Evolutionary conservation across 2,797 vertebrate genomes (phyloP).

Genomic region (Cephalopachus bancanus): DNA sequence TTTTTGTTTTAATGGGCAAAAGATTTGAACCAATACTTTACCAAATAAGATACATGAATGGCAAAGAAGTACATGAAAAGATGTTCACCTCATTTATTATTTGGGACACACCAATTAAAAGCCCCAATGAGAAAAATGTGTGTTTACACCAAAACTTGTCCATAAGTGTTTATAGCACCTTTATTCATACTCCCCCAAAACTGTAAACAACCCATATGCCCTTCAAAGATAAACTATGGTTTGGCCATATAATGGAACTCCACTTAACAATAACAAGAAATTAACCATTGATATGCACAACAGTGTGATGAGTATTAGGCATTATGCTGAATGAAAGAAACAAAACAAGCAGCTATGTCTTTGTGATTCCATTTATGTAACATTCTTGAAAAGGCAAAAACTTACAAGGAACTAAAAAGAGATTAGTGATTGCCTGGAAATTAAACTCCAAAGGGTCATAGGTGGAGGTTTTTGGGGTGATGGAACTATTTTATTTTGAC

Average conservation of each 20-base stretch:
- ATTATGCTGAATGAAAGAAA: not conserved
- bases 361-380: not conserved
- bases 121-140: not conserved
- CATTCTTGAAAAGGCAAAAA: not conserved
- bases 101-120: constrained; percentile 4
- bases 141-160: not conserved
- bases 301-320: not conserved
- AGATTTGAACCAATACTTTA: not conserved
- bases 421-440: not conserved
- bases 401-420: not conserved
- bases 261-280: not conserved
- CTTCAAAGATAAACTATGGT: not conserved
- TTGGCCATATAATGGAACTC: not conserved
- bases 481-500: not conserved
- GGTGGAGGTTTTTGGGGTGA: not conserved
- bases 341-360: not conserved
- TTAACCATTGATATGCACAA: not conserved
- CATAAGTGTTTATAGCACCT: not conserved
- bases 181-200: not conserved
- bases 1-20: not conserved
- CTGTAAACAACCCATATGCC: not conserved
- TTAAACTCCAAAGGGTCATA: not conserved
- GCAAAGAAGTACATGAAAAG: constrained; percentile 23
- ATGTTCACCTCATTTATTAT: not conserved
- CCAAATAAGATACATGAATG: not conserved